These are phyloP conservation scores for Pissodes strobi DNA, from an alignment of 1,140 invertebrate genomes.

Conservation along the genomic window DNA sequence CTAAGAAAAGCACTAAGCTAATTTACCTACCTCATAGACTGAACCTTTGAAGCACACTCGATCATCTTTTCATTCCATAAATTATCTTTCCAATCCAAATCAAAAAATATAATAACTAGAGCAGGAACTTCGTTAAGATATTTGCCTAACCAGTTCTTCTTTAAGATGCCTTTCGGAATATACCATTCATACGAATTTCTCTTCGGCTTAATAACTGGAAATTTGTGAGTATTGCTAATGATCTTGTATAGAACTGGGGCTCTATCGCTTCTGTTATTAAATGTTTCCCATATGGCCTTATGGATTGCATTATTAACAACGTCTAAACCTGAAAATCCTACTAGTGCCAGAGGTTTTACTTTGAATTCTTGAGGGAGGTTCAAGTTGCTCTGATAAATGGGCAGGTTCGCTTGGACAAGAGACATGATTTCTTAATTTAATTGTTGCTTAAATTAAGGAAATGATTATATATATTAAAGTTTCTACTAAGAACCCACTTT, in stretches of 20 bases:
- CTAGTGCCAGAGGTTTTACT: slow-evolving; percentile 77
- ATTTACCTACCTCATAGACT: slow-evolving; percentile 76
- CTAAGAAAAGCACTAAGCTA: neutral
- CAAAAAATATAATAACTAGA: slow-evolving; percentile 92
- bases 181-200: slow-evolving; percentile 94
- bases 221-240: slow-evolving; percentile 77
- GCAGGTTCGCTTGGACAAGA: slow-evolving; percentile 8
- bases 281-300: slow-evolving; percentile 89
- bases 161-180: slow-evolving; percentile 94
- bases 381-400: slow-evolving; percentile 34
- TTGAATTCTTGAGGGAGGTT: slow-evolving; percentile 78
- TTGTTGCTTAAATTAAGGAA: too few species aligned
- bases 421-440: too few species aligned
- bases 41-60: slow-evolving; percentile 89
- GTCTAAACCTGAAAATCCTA: slow-evolving; percentile 87
- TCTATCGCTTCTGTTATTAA: slow-evolving; percentile 78
- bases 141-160: slow-evolving; percentile 94
- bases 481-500: too few species aligned
- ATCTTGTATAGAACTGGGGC: slow-evolving; percentile 86
- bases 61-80: slow-evolving; percentile 93
- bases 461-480: too few species aligned
- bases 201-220: slow-evolving; percentile 89
- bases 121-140: slow-evolving; percentile 89
- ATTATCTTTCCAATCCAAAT: slow-evolving; percentile 95
- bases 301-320: slow-evolving; percentile 82